Evolutionary conservation across 2,888 invertebrate species (phyloP).

Genomic region (Cyclophora punctaria): DNA sequence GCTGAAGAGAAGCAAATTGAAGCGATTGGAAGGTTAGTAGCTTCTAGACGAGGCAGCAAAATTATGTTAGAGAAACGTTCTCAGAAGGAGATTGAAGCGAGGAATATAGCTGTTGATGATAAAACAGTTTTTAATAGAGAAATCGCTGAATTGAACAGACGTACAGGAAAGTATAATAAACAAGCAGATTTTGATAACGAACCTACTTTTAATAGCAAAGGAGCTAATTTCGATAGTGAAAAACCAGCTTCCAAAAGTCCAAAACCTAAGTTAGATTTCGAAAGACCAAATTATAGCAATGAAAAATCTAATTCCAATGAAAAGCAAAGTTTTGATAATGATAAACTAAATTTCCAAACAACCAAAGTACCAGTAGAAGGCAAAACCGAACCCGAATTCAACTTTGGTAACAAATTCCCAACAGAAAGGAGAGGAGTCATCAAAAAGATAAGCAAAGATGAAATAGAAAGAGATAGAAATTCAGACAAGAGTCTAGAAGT

Average conservation of each 20-base stretch:
- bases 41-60: slow-evolving; percentile 53
- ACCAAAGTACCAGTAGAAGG: too few relatives aligned
- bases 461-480: slow-evolving; percentile 50
- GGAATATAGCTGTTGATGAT: slow-evolving; percentile 53
- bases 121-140: too few relatives aligned
- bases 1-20: slow-evolving; percentile 70
- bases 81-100: slow-evolving; percentile 54
- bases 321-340: too few relatives aligned
- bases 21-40: slow-evolving; percentile 62
- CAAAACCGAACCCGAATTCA: slow-evolving; percentile 30
- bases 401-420: slow-evolving; percentile 56
- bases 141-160: too few relatives aligned
- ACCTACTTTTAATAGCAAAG: too few relatives aligned
- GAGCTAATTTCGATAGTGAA: too few relatives aligned
- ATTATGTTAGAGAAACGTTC: slow-evolving; percentile 57
- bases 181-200: slow-evolving; percentile 26
- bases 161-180: too few relatives aligned
- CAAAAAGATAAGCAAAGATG: slow-evolving; percentile 61
- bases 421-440: slow-evolving; percentile 55
- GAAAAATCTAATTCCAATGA: too few relatives aligned
- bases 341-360: too few relatives aligned
- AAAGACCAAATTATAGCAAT: too few relatives aligned
- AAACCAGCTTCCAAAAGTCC: too few relatives aligned
- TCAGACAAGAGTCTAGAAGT: slow-evolving; percentile 61
- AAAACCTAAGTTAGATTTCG: too few relatives aligned